These are phyloP conservation scores for Caenorhabditis wallacei DNA, from an alignment of 2,888 invertebrate genomes.

Conservation along the genomic window DNA sequence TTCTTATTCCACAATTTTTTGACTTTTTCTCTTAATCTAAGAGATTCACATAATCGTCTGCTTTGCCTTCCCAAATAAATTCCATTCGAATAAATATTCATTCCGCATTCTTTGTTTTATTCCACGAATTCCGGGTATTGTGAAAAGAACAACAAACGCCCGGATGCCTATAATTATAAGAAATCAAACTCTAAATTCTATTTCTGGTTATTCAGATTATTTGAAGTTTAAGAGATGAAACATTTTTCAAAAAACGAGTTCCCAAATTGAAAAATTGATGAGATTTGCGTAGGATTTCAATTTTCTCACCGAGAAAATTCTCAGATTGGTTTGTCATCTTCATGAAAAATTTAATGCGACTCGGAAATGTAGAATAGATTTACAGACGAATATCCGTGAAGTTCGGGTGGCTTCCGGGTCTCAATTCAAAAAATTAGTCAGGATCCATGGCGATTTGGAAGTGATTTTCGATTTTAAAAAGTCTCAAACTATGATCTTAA, in stretches of 20 bases:
- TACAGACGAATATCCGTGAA: not conserved
- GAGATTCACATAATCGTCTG: no score
- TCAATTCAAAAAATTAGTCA: not conserved
- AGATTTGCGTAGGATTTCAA: not conserved
- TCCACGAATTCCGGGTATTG: constrained; percentile 16
- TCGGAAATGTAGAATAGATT: constrained; percentile 1
- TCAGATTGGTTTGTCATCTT: constrained; percentile 4
- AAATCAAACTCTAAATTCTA: no score
- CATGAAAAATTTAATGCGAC: not conserved
- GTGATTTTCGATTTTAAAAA: not conserved
- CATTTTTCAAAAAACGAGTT: not conserved
- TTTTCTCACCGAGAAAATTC: not conserved
- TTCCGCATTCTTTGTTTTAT: constrained; percentile 18
- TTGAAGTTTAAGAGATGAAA: not conserved
- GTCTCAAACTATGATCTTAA: not conserved
- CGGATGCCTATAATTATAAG: not conserved
- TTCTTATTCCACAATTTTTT: not conserved
- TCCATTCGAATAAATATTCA: constrained; percentile 18
- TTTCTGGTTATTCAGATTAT: no score
- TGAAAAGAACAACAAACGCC: not conserved
- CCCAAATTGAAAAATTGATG: constrained; percentile 16
- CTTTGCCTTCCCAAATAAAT: not conserved
- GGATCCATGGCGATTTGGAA: not conserved
- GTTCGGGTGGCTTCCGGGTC: constrained; percentile 8
- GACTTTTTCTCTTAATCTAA: not conserved